phyloP scores from a whole-genome alignment of 2,797 vertebrate species.

The Leuciscus waleckii region DNA sequence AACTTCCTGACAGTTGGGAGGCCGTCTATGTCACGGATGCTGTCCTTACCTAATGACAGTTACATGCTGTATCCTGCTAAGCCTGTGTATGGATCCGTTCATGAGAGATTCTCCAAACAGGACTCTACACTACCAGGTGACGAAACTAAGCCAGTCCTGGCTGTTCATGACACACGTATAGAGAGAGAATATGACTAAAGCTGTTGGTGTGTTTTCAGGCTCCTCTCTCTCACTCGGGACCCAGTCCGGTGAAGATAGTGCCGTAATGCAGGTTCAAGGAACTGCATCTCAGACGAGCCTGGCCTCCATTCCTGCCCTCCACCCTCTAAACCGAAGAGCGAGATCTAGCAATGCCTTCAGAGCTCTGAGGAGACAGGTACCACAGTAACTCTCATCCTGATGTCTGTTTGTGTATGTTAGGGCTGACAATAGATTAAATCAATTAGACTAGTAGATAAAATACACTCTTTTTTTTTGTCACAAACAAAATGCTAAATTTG shows the following conservation, averaged over 20 bases:
- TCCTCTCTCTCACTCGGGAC: conserved; percentile 76
- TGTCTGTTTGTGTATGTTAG: background rate
- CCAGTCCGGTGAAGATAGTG: conserved; percentile 73
- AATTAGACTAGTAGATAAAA: background rate
- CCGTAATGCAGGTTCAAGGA: conserved; percentile 79
- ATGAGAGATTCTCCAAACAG: conserved; percentile 60
- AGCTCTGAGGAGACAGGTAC: conserved; percentile 88
- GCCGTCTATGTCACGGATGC: conserved; percentile 85
- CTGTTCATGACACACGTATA: conserved; percentile 50
- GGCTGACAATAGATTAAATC: background rate
- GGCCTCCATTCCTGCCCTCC: conserved; percentile 66
- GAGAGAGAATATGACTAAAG: background rate
- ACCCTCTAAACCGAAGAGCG: conserved; percentile 58
- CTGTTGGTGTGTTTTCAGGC: conserved; percentile 58
- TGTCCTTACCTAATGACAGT: conserved; percentile 93
- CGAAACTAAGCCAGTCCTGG: background rate
- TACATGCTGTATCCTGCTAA: conserved; percentile 85
- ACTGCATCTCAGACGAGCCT: conserved; percentile 68
- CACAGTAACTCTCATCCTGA: conserved; percentile 7
- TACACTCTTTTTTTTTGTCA: background rate
- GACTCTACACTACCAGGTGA: conserved; percentile 53
- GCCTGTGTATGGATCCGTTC: conserved; percentile 74
- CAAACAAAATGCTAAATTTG: background rate
- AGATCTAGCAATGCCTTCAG: conserved; percentile 45
- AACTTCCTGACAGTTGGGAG: conserved; percentile 82